Conservation (phyloP, 2,888 invertebrate genomes). For the Agelastica alni region DNA sequence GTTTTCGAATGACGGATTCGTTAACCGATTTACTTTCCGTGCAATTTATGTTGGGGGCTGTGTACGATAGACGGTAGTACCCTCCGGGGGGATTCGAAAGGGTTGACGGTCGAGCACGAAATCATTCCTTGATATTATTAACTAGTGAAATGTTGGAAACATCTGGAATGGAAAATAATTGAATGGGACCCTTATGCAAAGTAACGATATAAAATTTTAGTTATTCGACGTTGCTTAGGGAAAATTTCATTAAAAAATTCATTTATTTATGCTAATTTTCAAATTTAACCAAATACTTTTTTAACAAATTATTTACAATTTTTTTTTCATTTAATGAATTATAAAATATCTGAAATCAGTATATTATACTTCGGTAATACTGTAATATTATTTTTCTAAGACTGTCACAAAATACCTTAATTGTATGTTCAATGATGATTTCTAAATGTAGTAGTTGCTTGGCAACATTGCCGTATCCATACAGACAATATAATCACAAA, state of each 20-base stretch:
- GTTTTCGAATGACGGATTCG: background rate
- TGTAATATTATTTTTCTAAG: no score
- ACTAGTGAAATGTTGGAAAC: constrained; percentile 16
- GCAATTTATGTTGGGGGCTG: constrained; percentile 7
- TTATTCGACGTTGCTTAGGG: constrained; percentile 2
- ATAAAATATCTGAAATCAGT: no score
- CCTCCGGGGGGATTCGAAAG: constrained; percentile 9
- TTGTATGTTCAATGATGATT: no score
- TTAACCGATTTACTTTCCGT: constrained; percentile 6
- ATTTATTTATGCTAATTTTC: no score
- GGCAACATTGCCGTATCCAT: no score
- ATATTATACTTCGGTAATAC: no score
- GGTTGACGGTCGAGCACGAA: constrained; percentile 10
- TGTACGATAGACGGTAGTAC: constrained; percentile 11
- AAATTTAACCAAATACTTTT: no score
- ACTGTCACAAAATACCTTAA: no score
- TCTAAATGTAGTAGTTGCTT: no score
- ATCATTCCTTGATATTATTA: constrained; percentile 18
- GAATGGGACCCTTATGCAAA: constrained; percentile 8
- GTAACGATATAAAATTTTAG: constrained; percentile 5
- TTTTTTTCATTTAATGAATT: no score
- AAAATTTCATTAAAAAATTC: constrained; percentile 11
- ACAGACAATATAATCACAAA: no score
- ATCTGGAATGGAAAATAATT: constrained; percentile 10
- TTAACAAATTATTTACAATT: no score